A percentile compares a stretch with the other conserved stretches of the same genome.
phyloP scores from a whole-genome alignment of 2,888 invertebrate species.

The Aspidapion aeneum region DNA sequence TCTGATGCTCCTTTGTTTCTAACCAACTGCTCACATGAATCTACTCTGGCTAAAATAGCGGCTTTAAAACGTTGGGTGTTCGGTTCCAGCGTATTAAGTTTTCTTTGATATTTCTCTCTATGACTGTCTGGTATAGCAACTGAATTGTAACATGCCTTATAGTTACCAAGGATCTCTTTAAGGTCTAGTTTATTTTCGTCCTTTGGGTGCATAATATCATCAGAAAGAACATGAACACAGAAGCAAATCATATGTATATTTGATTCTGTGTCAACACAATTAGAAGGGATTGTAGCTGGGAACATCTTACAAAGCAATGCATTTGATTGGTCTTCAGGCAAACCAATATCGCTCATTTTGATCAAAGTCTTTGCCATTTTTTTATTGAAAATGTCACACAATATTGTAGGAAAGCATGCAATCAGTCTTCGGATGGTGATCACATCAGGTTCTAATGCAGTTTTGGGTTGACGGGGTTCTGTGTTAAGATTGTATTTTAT shows the following conservation, averaged over 20 bases:
- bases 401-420: neutral
- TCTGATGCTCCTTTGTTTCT: neutral
- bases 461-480: neutral
- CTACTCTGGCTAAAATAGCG: neutral
- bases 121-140: neutral
- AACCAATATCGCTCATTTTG: neutral
- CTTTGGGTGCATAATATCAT: neutral
- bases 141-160: neutral
- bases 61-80: neutral
- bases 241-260: slow-evolving; percentile 1
- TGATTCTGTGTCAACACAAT: neutral
- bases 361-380: neutral
- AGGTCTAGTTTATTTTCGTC: neutral
- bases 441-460: neutral
- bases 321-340: neutral
- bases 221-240: neutral
- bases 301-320: neutral
- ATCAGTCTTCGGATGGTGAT: neutral
- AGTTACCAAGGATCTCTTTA: neutral
- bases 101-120: neutral
- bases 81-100: neutral
- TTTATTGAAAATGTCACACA: neutral
- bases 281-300: neutral
- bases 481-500: neutral
- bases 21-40: neutral